A percentile compares a stretch with the other conserved stretches of the same genome.
phyloP scores from a whole-genome alignment of 1,140 invertebrate genomes.

The Achatina immaculata region DNA sequence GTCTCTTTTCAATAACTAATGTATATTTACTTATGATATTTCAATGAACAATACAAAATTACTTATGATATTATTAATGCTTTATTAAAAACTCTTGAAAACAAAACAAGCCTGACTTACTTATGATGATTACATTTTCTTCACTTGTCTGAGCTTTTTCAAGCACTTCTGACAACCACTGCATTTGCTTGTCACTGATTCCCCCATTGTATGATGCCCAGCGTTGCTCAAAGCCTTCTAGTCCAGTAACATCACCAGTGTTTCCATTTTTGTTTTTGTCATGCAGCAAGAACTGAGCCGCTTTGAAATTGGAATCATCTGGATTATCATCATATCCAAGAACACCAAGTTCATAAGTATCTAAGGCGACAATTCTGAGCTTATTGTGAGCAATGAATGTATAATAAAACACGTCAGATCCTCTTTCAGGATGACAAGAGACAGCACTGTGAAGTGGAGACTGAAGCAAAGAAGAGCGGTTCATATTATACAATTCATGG shows the following conservation, averaged over 20 bases:
- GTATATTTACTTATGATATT: no score
- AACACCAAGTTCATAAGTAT: slow-evolving; percentile 67
- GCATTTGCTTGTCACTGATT: slow-evolving; percentile 60
- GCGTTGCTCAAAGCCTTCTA: slow-evolving; percentile 53
- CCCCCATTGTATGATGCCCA: slow-evolving; percentile 70
- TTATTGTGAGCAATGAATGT: slow-evolving; percentile 50
- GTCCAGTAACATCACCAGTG: slow-evolving; percentile 57
- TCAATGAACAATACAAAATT: no score
- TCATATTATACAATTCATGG: slow-evolving; percentile 70
- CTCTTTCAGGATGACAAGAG: slow-evolving; percentile 19
- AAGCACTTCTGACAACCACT: slow-evolving; percentile 64
- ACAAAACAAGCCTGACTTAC: no score
- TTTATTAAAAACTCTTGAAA: no score
- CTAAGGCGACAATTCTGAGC: slow-evolving; percentile 64
- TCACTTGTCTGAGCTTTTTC: slow-evolving; percentile 51
- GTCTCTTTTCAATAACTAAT: no score
- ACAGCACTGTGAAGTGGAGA: slow-evolving; percentile 41
- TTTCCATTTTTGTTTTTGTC: slow-evolving; percentile 62
- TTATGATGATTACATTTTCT: slow-evolving; percentile 57
- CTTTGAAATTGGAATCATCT: slow-evolving; percentile 49
- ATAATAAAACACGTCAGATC: slow-evolving; percentile 56
- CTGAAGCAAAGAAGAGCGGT: slow-evolving; percentile 46
- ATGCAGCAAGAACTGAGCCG: slow-evolving; percentile 32
- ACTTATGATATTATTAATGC: no score
- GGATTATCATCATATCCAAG: slow-evolving; percentile 53